Conservation (phyloP, 2,113 vertebrate species). For the Anseranas semipalmata region DNA sequence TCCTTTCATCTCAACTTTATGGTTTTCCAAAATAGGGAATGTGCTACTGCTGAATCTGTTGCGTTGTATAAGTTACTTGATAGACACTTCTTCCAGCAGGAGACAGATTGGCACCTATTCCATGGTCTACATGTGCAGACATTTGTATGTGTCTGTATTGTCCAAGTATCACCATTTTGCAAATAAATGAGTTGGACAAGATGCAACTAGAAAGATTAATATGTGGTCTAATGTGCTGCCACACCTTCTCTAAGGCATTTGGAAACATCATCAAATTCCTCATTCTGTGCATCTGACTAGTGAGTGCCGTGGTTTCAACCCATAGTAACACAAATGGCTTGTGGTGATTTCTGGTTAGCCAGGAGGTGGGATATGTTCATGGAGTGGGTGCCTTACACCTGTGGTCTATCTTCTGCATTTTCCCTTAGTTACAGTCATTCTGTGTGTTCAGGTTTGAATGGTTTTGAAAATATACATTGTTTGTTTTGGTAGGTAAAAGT, state of each 20-base stretch:
- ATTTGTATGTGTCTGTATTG: neutral
- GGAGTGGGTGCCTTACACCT: neutral
- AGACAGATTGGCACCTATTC: neutral
- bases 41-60: neutral
- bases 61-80: neutral
- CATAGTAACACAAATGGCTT: rapidly evolving
- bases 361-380: neutral
- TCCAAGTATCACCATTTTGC: neutral
- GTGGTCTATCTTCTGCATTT: neutral
- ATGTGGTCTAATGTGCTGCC: neutral
- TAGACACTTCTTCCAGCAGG: neutral
- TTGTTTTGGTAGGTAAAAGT: neutral
- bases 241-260: neutral
- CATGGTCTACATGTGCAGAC: neutral
- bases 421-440: neutral
- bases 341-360: neutral
- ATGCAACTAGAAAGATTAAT: neutral
- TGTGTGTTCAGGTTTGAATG: neutral
- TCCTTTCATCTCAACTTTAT: neutral
- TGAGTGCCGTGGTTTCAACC: neutral
- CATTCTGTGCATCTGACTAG: neutral
- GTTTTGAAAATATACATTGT: neutral
- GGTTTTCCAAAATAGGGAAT: neutral
- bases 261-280: neutral
- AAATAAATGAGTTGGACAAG: neutral